phyloP scores from a whole-genome alignment of 1,140 invertebrate species.

The Anastrepha ludens region DNA sequence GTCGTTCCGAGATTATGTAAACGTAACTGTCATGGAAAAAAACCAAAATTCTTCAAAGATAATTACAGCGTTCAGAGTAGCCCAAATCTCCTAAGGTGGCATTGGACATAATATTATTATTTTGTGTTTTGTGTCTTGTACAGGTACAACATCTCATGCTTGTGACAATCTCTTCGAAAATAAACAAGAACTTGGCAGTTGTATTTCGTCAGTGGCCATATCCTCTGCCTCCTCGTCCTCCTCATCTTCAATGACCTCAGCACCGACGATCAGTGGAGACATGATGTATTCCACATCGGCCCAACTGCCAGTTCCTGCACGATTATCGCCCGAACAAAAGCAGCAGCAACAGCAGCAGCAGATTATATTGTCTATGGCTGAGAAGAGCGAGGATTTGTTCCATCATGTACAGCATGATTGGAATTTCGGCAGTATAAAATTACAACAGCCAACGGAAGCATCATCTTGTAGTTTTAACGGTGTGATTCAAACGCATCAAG shows the following conservation, averaged over 20 bases:
- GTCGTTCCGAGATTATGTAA: no score
- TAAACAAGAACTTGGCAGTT: conserved; percentile 39
- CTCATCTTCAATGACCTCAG: conserved; percentile 53
- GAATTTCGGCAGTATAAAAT: conserved; percentile 71
- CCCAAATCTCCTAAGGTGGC: no score
- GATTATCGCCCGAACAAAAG: conserved; percentile 24
- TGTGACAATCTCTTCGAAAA: conserved; percentile 53
- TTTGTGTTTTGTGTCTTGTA: not conserved
- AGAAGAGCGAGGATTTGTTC: conserved; percentile 57
- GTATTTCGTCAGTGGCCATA: conserved; percentile 51
- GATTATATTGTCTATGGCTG: conserved; percentile 61
- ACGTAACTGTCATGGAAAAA: no score
- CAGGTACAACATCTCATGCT: conserved; percentile 16
- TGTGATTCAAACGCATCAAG: conserved; percentile 54
- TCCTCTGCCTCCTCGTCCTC: conserved; percentile 55
- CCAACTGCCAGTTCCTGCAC: not conserved
- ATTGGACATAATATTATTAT: not conserved
- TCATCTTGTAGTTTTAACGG: conserved; percentile 44
- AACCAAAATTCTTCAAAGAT: no score
- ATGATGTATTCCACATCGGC: conserved; percentile 1
- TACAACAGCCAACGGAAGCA: conserved; percentile 51
- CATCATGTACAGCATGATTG: conserved; percentile 73
- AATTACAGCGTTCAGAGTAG: no score
- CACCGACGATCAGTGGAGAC: conserved; percentile 1
- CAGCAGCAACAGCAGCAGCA: conserved; percentile 43